Base-by-base conservation (phyloP, 2,113 vertebrate genomes). In the Brachyistius frenatus region DNA sequence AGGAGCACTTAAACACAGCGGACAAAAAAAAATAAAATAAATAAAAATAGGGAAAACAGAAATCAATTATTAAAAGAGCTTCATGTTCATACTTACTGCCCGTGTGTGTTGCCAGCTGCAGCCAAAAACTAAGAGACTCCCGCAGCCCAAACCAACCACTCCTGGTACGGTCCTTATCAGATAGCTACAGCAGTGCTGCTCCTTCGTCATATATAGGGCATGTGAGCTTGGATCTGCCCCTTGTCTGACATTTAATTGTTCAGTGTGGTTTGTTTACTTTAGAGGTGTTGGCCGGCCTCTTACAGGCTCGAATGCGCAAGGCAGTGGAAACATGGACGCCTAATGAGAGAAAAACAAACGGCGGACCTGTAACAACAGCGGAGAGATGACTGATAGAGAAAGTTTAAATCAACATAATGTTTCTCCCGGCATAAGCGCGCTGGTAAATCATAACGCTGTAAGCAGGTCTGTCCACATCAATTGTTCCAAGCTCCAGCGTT, bases 321-420 rank as follows among this genome's bases (percentile, higher is more conserved):
- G 70, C 80, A 56, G 67, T 80, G 88, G 84, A 82, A 88, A 89
- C 75, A 79, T 6, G 78, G 68, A 35, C 5, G 63, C 32, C 76
- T 86, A 87, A 91, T 60, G 67, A 81, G 84, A 68, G 71, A 41
- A 77, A 83, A 91, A 89, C 86, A 88, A 93, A 84, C 16, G 23
- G 44, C n/a, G 67, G 67, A 66, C 50, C 50, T 66, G 86, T 58
- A 84, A 86, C 67, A 83, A 61, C 69, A 69, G 49, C 58, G 0
- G n/a, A 58, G 54, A 82, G 86, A 88, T 86, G 85, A 89, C 92
- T 66, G 87, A 92, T 90, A 85, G 75, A 85, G 79, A 89, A 91
- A 87, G 87, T 92, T 92, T 86, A 83, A 80, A 91, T 89, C 83
- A 79, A 89, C 88, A 64, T 80, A 76, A 91, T 88, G 88, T 85